Base-by-base conservation (phyloP, 1,140 invertebrate genomes). In the Zophobas morio region DNA sequence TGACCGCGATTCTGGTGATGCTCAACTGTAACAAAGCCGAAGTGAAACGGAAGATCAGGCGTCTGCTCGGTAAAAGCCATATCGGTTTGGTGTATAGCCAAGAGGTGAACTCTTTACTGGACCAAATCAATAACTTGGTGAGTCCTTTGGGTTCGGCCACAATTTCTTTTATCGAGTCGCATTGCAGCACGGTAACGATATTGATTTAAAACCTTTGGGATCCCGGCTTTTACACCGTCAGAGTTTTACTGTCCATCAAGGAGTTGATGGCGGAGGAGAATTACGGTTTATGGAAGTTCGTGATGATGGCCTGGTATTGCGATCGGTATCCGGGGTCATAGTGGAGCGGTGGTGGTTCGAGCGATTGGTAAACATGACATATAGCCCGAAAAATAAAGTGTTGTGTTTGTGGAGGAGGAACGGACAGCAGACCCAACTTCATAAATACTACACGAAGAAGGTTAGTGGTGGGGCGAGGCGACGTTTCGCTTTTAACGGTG, bases 261-360 rank as follows among this genome's bases (percentile, higher is more conserved):
- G 96, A 5, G 92, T 92, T 33, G 96, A 98, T 88, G 93, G 96
- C 36, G 92, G 93, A 34, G 97, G 95, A 33, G 96, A 98, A 74
- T 90, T 99, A 84, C 90, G 98, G 32, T 99, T 99, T 87, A 93
- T 99, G 91, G 98, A 99, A 89, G 98, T 99, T 20, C 93, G 98
- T 83, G 98, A 99, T 86, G 98, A 99, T 87, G 98, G 98, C 6
- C 90, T 99, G 35, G 95, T 99, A 8, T 87, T 99, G 70, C 90
- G 98, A 74, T 96, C 96, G 51, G 98, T 87, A 80, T 81, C 85
- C 86, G 91, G 91, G 42, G 94, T 96, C 2, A 99, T 99, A 81
- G 94, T 98, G 60, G 98, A 99, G 86, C 90, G 95, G 86, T 99
- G 98, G 98, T 99, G 98, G 98, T 99, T 97, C 88, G 98, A 99